A percentile compares a stretch with the other conserved stretches of the same genome.
Conservation (phyloP, 92 coral and sea anemone genomes). For the Paramuricea clavata region DNA sequence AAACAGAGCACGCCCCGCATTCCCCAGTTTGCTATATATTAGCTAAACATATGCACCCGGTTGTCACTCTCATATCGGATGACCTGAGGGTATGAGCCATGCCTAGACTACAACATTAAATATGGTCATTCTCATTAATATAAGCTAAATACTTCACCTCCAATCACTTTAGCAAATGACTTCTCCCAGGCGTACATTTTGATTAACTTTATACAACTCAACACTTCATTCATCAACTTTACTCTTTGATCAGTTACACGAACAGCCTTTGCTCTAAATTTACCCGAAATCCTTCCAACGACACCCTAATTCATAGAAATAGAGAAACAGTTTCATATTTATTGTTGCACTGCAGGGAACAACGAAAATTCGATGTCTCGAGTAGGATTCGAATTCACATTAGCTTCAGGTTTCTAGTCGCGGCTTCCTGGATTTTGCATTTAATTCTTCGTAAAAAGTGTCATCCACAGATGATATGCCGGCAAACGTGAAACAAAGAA, state of each 20-base stretch:
- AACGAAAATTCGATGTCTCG: too few species aligned
- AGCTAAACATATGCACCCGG: too few species aligned
- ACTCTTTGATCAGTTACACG: conserved; percentile 87
- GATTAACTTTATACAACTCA: conserved; percentile 86
- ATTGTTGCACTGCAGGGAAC: too few species aligned
- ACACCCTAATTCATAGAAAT: conserved; percentile 51
- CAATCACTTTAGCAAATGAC: conserved; percentile 79
- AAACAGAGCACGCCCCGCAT: too few species aligned
- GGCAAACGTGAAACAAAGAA: not conserved
- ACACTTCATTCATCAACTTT: conserved; percentile 88
- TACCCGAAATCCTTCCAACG: conserved; percentile 81
- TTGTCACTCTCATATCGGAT: too few species aligned
- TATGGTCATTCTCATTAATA: too few species aligned
- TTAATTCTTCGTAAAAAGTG: not conserved
- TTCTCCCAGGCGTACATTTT: conserved; percentile 98
- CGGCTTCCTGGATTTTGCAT: not conserved
- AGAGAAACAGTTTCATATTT: not conserved
- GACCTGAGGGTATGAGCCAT: too few species aligned
- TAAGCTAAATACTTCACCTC: conserved; percentile 75
- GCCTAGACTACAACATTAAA: too few species aligned
- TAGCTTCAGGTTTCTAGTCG: too few species aligned
- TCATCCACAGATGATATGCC: not conserved
- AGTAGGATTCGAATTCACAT: too few species aligned
- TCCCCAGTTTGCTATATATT: too few species aligned
- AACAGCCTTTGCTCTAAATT: conserved; percentile 82